phyloP scores from a whole-genome alignment of 2,888 invertebrate species.

The Rhamphomyia laevipes region DNA sequence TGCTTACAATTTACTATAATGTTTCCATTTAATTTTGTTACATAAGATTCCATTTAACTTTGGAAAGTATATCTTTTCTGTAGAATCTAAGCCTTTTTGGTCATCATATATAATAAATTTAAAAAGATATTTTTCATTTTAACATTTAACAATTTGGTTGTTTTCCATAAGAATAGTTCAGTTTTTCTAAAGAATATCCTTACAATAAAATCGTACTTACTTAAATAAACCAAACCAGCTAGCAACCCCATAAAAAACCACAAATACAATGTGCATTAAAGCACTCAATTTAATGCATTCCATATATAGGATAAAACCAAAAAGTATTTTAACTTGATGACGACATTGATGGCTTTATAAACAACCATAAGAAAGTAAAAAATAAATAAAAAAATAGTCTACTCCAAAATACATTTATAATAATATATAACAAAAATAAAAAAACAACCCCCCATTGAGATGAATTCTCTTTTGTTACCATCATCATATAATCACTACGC shows the following conservation, averaged over 20 bases:
- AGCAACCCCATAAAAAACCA: no score
- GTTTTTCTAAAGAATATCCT: background rate
- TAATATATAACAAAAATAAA: constrained; percentile 9
- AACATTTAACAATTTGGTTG: no score
- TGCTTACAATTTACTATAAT: no score
- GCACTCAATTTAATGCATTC: constrained; percentile 22
- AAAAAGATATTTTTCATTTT: no score
- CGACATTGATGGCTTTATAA: constrained; percentile 7
- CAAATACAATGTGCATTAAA: constrained; percentile 16
- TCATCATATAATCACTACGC: constrained; percentile 3
- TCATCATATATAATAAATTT: no score
- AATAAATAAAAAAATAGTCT: no score
- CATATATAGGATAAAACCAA: constrained; percentile 11
- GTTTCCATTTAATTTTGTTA: no score
- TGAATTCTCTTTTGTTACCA: constrained; percentile 1
- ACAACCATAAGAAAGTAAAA: no score
- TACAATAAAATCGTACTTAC: background rate
- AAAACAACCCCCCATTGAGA: constrained; percentile 7
- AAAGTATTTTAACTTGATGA: constrained; percentile 12
- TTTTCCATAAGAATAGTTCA: background rate
- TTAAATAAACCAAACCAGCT: constrained; percentile 9
- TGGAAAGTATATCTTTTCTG: no score
- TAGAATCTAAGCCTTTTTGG: no score
- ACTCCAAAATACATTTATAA: constrained; percentile 9
- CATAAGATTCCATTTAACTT: no score